Percentiles rank a stretch among this genome's conserved stretches.
phyloP scores from a whole-genome alignment of 2,113 vertebrate species.

The Rhea pennata region DNA sequence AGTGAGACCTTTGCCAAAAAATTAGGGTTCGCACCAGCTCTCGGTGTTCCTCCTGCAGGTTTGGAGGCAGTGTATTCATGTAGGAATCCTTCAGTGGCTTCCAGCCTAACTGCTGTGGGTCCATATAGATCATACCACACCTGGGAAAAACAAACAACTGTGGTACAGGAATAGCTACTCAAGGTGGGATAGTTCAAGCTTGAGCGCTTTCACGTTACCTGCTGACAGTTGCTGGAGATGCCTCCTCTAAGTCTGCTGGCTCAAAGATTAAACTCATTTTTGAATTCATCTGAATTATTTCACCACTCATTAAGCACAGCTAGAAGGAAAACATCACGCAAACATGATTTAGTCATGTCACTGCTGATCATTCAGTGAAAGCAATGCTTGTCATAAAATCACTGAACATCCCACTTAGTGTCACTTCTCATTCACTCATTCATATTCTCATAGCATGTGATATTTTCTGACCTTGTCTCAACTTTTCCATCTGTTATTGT shows the following conservation, averaged over 20 bases:
- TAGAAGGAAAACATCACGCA: slow-evolving; percentile 59
- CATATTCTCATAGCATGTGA: not conserved
- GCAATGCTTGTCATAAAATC: slow-evolving; percentile 11
- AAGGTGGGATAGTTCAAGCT: not conserved
- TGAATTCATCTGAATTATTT: slow-evolving; percentile 95
- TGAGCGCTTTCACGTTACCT: slow-evolving; percentile 75
- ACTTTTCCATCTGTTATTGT: not conserved
- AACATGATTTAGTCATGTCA: not conserved
- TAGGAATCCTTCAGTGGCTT: slow-evolving; percentile 90
- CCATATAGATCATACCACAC: slow-evolving; percentile 98
- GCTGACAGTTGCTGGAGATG: slow-evolving; percentile 94
- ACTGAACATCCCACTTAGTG: not conserved
- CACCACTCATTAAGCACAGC: slow-evolving; percentile 95
- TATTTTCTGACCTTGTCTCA: not conserved
- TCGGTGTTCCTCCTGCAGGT: slow-evolving; percentile 78
- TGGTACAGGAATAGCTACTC: not conserved
- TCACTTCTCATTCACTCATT: not conserved
- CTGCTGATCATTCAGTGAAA: not conserved
- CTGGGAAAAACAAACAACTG: slow-evolving; percentile 64
- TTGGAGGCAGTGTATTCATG: slow-evolving; percentile 83
- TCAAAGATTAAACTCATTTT: slow-evolving; percentile 97
- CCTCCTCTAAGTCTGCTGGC: slow-evolving; percentile 89
- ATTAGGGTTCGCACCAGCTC: slow-evolving; percentile 78
- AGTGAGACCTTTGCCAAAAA: not conserved
- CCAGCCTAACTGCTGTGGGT: slow-evolving; percentile 91